Evolutionary conservation across 1,140 invertebrate species (phyloP), one percentile per base, ranked within the genome.

Genomic region (Drosophila ambigua): DNA sequence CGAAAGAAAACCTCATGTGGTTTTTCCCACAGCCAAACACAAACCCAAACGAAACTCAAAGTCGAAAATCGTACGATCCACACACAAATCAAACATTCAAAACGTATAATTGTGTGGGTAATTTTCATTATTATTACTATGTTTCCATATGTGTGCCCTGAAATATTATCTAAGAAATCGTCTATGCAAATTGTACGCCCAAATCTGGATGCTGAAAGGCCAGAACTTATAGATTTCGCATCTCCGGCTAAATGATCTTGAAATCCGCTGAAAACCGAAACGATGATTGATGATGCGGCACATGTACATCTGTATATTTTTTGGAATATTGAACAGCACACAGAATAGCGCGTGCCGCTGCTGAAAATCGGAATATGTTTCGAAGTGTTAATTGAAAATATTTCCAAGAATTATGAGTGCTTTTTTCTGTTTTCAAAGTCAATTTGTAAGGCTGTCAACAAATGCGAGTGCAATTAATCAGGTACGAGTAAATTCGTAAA

Each of bases 361-460:
- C 24, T 5, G 44, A 51, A 31, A 24, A 44, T 52, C 20, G 11
- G 28, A 23, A 48, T 20, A 20, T 48, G 23, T 28, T 49, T 24
- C 5, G 50, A 24, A 45, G 63, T 57, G 64, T 52, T 68, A 68
- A 68, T 68, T 68, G 50, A 68, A 69, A 69, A 69, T 57, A 48
- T 57, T 69, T 69, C 66, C 66, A 16, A 68, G 66, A 69, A 69
- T 13, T 23, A 9, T 44, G n/a, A 35, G 51, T 66, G 48, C 24
- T n/a, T 39, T 44, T 46, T 45, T 41, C 62, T 11, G 35, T 39
- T 13, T 39, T 5, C 20, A 31, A 69, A 57, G 51, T 39, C 51
- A 26, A 69, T 69, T 69, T 69, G 51, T 69, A 24, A 41, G 28
- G 31, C 66, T 68, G 66, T 69, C 66, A 69, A 31, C 66, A 48